Percentiles rank a stretch among this genome's conserved stretches.
These are phyloP conservation scores for Pachycephala philippinensis DNA, from an alignment of 2,113 vertebrate species.

Conservation along the genomic window DNA sequence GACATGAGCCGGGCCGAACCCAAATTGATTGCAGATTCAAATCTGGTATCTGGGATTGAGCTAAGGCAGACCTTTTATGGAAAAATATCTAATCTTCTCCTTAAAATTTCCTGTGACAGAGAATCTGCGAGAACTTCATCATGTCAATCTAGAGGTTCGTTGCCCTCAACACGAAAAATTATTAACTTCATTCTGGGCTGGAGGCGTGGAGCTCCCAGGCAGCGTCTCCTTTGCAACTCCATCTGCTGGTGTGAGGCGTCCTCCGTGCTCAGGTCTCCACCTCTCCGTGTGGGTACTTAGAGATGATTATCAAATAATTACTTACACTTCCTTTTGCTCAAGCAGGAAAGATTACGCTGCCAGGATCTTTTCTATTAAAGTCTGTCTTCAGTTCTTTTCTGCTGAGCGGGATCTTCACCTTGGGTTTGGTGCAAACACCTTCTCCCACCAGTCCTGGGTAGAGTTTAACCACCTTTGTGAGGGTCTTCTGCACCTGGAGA, in stretches of 20 bases:
- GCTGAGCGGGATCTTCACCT: neutral
- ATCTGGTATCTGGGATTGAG: neutral
- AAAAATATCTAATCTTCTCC: neutral
- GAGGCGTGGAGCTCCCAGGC: neutral
- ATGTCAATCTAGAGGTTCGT: neutral
- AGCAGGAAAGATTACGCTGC: neutral
- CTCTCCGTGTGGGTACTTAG: neutral
- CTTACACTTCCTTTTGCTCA: conserved; percentile 1
- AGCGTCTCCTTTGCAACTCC: neutral
- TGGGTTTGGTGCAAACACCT: neutral
- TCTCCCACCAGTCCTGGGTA: neutral
- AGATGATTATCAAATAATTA: conserved; percentile 64
- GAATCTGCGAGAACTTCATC: neutral
- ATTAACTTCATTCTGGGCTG: neutral
- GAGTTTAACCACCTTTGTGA: neutral
- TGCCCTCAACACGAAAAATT: neutral
- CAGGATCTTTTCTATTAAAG: neutral
- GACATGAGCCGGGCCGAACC: neutral
- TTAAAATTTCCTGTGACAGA: neutral
- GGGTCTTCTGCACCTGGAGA: neutral
- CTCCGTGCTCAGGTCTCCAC: neutral
- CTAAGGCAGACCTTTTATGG: neutral
- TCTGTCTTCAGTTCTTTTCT: neutral
- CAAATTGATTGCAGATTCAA: conserved; percentile 10
- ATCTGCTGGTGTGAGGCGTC: neutral